phyloP scores from a whole-genome alignment of 2,113 vertebrate species.

The Meleagris gallopavo region DNA sequence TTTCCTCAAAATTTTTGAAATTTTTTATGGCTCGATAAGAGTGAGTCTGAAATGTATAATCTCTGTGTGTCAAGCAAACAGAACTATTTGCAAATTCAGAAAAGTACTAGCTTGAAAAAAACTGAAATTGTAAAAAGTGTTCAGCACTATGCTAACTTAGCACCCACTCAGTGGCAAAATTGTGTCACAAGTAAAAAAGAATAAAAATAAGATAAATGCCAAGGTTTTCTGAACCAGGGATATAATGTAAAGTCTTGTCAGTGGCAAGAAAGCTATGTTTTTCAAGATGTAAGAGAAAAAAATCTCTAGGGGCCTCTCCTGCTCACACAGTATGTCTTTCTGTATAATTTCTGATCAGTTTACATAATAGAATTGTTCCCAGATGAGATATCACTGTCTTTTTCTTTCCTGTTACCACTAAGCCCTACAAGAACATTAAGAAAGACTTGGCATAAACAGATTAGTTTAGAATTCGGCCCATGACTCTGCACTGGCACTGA shows the following conservation, averaged over 20 bases:
- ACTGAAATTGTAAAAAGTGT: background rate
- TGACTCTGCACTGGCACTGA: background rate
- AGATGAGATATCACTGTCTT: background rate
- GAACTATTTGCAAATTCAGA: background rate
- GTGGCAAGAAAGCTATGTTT: background rate
- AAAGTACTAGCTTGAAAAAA: constrained; percentile 1
- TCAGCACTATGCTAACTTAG: background rate
- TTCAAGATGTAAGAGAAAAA: background rate
- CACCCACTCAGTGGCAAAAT: constrained; percentile 12
- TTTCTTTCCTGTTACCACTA: constrained; percentile 10
- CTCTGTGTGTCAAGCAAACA: background rate
- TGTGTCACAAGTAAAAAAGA: background rate
- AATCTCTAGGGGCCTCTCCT: background rate
- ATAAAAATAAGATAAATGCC: constrained; percentile 11
- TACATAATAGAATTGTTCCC: constrained; percentile 8
- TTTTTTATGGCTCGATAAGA: background rate
- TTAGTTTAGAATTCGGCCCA: constrained; percentile 30
- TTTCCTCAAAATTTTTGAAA: background rate
- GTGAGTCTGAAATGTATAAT: background rate
- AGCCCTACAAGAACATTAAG: background rate
- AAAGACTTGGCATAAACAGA: constrained; percentile 25
- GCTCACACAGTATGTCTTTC: background rate
- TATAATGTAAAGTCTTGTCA: background rate
- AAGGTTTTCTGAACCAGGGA: background rate
- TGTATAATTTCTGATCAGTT: background rate